phyloP scores from a whole-genome alignment of 2,113 vertebrate species.

The Callorhinus ursinus region DNA sequence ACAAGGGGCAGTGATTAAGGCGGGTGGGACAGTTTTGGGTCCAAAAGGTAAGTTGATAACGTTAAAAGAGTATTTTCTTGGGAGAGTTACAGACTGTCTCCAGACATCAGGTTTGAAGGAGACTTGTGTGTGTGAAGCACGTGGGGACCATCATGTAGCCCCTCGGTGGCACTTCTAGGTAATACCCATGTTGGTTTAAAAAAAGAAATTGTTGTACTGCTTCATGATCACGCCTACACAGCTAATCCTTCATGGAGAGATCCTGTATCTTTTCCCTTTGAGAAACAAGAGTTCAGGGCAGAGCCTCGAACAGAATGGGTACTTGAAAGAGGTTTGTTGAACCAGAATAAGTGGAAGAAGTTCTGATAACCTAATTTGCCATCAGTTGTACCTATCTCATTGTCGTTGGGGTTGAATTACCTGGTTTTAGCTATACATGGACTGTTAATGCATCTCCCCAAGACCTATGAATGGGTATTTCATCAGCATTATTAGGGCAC shows the following conservation, averaged over 20 bases:
- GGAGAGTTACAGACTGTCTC: not conserved
- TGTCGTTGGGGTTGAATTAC: not conserved
- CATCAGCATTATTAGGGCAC: not conserved
- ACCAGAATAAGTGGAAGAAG: no score
- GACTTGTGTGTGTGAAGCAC: not conserved
- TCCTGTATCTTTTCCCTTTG: not conserved
- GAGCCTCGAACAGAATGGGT: not conserved
- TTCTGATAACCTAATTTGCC: not conserved
- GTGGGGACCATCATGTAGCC: accelerated
- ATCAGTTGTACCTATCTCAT: not conserved
- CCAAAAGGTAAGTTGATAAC: not conserved
- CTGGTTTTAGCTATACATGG: not conserved
- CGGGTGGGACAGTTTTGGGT: no score
- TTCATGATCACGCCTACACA: no score
- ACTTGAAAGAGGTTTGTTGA: not conserved
- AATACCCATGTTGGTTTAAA: not conserved
- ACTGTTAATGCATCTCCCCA: not conserved
- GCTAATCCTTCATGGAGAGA: not conserved
- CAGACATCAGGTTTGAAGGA: not conserved
- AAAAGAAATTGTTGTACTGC: not conserved
- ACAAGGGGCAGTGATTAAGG: not conserved
- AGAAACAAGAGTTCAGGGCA: not conserved
- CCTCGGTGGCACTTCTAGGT: not conserved
- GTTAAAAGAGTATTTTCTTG: not conserved
- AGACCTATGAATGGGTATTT: not conserved